phyloP scores from a whole-genome alignment of 2,113 vertebrate species.

The Thryonomys swinderianus region DNA sequence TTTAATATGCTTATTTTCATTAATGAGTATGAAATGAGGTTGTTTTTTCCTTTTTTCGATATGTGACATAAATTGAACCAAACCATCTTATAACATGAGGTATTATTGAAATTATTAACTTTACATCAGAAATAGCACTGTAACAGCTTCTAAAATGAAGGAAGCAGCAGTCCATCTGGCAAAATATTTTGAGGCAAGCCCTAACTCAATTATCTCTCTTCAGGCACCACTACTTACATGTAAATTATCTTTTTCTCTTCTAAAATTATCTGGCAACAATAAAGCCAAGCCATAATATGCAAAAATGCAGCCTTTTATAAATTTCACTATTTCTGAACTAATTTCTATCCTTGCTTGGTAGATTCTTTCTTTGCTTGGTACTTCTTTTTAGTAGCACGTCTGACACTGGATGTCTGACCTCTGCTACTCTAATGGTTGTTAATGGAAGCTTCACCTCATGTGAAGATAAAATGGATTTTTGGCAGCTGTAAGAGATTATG shows the following conservation, averaged over 20 bases:
- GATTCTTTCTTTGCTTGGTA: constrained; percentile 67
- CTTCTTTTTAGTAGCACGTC: constrained; percentile 85
- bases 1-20: background rate
- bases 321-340: constrained; percentile 70
- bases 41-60: background rate
- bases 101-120: constrained; percentile 64
- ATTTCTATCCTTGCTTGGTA: constrained; percentile 36
- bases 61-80: background rate
- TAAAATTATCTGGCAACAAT: constrained; percentile 59
- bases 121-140: constrained; percentile 62
- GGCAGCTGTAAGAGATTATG: constrained; percentile 94
- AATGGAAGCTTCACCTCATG: constrained; percentile 96
- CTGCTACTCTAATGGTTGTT: constrained; percentile 88
- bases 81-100: constrained; percentile 8
- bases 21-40: background rate
- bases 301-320: constrained; percentile 49
- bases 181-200: constrained; percentile 37
- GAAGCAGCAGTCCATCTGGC: background rate
- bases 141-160: constrained; percentile 35
- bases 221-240: background rate
- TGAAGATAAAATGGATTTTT: constrained; percentile 92
- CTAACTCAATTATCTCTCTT: constrained; percentile 56
- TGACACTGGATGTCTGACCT: constrained; percentile 86
- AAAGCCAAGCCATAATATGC: background rate
- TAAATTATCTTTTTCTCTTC: background rate